A percentile compares a stretch with the other conserved stretches of the same genome.
Conservation (phyloP, 2,797 vertebrate species). For the Pangasius mekongensis region DNA sequence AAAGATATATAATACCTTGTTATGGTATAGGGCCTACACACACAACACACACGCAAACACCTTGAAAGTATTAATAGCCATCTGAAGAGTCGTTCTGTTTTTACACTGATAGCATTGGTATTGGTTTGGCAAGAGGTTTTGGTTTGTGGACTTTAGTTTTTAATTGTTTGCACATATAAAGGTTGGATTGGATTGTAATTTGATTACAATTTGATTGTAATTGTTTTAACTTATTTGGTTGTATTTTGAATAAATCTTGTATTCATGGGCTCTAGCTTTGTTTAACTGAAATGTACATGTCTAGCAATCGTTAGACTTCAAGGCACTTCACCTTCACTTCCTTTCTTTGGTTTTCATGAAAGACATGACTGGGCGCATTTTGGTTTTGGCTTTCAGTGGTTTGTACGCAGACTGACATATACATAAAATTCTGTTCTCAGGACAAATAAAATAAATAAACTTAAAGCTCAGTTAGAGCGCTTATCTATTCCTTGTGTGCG, state of each 20-base stretch:
- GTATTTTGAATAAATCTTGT: not conserved
- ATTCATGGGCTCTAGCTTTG: not conserved
- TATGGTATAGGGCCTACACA: not conserved
- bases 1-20: not conserved
- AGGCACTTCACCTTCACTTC: not conserved
- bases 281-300: not conserved
- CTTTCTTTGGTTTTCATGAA: not conserved
- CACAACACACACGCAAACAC: not conserved
- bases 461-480: not conserved
- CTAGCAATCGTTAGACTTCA: not conserved
- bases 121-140: not conserved
- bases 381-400: not conserved
- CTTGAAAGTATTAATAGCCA: not conserved
- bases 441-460: not conserved
- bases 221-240: not conserved
- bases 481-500: not conserved
- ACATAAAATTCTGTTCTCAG: not conserved
- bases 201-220: not conserved
- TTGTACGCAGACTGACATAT: not conserved
- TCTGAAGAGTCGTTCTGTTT: not conserved
- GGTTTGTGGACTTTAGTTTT: too few species aligned
- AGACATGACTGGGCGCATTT: not conserved
- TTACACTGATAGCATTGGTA: not conserved
- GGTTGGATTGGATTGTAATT: not conserved
- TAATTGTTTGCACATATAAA: not conserved